Conservation (phyloP, 2,797 vertebrate species). For the Taeniopygia guttata region DNA sequence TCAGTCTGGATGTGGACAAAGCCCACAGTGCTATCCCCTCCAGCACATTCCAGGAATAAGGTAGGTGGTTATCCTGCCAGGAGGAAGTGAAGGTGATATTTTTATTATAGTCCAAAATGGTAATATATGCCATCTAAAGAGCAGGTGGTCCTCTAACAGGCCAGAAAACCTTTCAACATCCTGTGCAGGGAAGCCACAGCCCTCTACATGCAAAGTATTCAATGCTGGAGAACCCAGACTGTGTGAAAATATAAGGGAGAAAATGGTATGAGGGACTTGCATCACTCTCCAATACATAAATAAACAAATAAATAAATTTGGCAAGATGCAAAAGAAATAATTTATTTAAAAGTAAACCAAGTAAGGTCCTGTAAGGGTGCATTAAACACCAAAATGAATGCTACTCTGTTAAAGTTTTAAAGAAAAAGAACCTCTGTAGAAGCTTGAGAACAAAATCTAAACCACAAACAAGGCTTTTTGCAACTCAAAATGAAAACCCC, state of each 20-base stretch:
- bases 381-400: rapidly evolving
- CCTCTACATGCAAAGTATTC: neutral
- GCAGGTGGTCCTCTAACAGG: neutral
- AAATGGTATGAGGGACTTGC: neutral
- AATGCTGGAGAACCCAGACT: neutral
- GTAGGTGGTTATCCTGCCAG: neutral
- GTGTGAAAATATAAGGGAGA: neutral
- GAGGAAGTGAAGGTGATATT: neutral
- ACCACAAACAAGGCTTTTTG: neutral
- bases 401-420: neutral
- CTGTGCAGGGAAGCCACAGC: neutral
- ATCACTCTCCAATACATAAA: neutral
- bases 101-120: neutral
- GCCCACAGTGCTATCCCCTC: neutral
- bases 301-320: neutral
- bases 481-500: neutral
- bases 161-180: neutral
- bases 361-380: neutral
- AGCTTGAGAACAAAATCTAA: neutral
- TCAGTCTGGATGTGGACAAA: neutral
- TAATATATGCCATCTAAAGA: neutral
- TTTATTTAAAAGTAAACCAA: neutral
- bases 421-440: neutral
- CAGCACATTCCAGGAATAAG: neutral
- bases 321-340: neutral